Evolutionary conservation across 2,888 invertebrate genomes (phyloP).

Genomic region (Macrophya alboannulata): DNA sequence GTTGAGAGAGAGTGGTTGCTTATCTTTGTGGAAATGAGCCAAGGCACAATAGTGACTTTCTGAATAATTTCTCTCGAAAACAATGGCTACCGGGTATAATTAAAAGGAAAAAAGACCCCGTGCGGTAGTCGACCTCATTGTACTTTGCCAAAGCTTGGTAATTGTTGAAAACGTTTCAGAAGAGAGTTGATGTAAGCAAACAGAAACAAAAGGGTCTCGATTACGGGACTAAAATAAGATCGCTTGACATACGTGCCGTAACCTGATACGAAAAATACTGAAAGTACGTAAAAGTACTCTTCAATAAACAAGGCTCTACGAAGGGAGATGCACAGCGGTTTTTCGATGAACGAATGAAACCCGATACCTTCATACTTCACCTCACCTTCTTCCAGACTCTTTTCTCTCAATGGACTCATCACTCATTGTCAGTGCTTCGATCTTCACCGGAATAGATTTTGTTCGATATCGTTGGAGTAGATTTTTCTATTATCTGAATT

Average conservation of each 20-base stretch:
- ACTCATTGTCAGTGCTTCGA: conserved; percentile 35
- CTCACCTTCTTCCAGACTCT: not conserved
- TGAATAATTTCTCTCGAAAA: conserved; percentile 27
- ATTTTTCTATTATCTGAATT: conserved; percentile 18
- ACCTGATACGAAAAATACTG: conserved; percentile 29
- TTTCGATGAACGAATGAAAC: conserved; percentile 27
- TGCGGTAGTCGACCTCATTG: conserved; percentile 23
- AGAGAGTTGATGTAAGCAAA: not conserved
- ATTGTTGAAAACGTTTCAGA: not conserved
- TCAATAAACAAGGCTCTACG: conserved; percentile 6
- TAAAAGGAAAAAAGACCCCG: not conserved
- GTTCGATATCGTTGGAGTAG: conserved; percentile 10
- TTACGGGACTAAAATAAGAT: not conserved
- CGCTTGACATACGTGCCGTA: conserved; percentile 31
- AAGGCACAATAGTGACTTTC: not conserved
- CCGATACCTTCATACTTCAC: conserved; percentile 29
- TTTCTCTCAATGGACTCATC: conserved; percentile 39
- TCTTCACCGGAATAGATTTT: not conserved
- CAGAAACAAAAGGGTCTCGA: conserved; percentile 17
- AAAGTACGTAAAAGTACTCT: conserved; percentile 32
- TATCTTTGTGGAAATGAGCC: conserved; percentile 33
- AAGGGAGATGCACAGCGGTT: not conserved
- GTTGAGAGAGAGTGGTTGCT: not conserved
- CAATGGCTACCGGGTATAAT: conserved; percentile 30
- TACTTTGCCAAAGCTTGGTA: not conserved